Base-by-base conservation (phyloP, 1,140 invertebrate species). In the Rhopalosiphum padi region DNA sequence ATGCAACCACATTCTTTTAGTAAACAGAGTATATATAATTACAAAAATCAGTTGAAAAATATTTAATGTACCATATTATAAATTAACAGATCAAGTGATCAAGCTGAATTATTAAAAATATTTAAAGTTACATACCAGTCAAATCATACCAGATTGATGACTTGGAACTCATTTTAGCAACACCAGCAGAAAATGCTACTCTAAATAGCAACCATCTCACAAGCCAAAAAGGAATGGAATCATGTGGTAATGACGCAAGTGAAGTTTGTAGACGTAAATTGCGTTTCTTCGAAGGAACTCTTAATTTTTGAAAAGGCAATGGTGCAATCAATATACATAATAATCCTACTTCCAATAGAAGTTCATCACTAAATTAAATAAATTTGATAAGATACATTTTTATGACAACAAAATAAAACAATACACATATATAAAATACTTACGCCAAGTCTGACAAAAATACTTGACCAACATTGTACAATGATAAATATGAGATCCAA, bases 131-230 rank as follows among this genome's bases (percentile, higher is more conserved):
- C 94, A 94, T 96, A 98, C 97, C 97, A 95, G 97, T 96, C 23
- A 98, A 96, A 94, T 96, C 96, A 98, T 98, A 98, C 97, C 97
- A 98, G 23, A 97, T 96, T 30, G 97, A 97, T 95, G 97, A 98
- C 22, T 96, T 96, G 95, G 96, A 97, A n/a, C 96, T 96, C 46
- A 98, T 95, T 95, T 98, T 98, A 0, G 97, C 96, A 48, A 97
- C 96, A 55, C 97, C 97, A 77, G 96, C 97, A 8, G 97, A 96
- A 95, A 98, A 97, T 96, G 98, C 96, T 11, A 98, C 96, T 55
- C 98, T 96, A 94, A 98, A 98, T 4, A 98, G 95, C 30, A 98
- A 95, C 97, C 97, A 98, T 91, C 96, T 96, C 2, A 98, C 96
- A 21, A 97, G 95, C 97, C 97, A 98, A 94, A 98, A 96, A 11